Evolutionary conservation across 2,797 vertebrate species (phyloP), one percentile per base, ranked within the genome.

Genomic region (Scleropages formosus): DNA sequence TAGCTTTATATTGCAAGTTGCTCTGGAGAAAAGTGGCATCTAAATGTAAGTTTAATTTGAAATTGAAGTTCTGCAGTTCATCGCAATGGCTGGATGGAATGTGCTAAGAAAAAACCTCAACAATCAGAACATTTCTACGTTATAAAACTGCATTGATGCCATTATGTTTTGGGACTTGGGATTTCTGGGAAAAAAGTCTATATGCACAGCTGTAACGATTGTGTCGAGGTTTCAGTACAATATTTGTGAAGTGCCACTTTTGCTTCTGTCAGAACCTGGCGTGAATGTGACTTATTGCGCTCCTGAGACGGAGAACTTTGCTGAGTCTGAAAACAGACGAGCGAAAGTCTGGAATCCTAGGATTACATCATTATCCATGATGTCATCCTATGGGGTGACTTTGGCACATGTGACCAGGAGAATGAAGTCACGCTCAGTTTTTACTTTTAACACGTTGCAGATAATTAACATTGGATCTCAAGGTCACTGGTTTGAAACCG

Each of bases 361-460:
- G 68, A 82, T 87, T 72, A 84, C 82, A 79, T 84, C 85, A 84
- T 83, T 60, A 31, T 72, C 78, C 26, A 83, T 87, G 86, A 87
- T 83, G 82, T 86, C 83, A 86, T 82, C 75, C 73, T 80, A 75
- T 63, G 76, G 83, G 82, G 83, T 85, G 82, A 83, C 83, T 81
- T 85, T 84, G 82, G 81, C 81, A 80, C 64, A 26, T 77, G 73
- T 78, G 75, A 72, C 66, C 39, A 71, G 78, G 73, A 63, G 74
- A 82, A 58, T 82, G 82, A 82, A 82, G 80, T 82, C 83, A 81
- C 53, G n/a, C 44, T 71, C 70, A 62, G 58, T 70, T 74, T 75
- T 81, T 60, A 65, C 77, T 78, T 53, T 60, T 75, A 80, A 77
- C 69, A 76, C 79, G 31, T 70, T 26, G 56, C 73, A 75, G 66